Evolutionary conservation across 2,888 invertebrate species (phyloP), one percentile per base, ranked within the genome.

Genomic region (Euzophera pinguis): DNA sequence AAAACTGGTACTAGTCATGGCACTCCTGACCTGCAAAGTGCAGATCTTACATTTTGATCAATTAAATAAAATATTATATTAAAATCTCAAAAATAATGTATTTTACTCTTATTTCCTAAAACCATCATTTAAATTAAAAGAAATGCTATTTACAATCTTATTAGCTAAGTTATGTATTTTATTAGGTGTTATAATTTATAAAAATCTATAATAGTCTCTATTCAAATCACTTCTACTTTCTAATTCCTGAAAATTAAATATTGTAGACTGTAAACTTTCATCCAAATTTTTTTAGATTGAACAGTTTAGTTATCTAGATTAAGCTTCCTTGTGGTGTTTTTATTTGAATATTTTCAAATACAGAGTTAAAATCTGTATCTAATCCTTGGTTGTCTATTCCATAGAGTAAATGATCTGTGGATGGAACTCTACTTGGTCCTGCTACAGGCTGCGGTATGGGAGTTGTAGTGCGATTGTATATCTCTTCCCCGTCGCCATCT

Each of bases 291-390:
- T 22, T 22, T 3, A 22, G 22, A 22, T 2, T 22, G 22, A 22
- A 22, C 8, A 22, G 17, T n/a, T 13, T 43, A 22, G 32, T 10
- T 42, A 10, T 22, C 14, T 73, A 86, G 56, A 89, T 89, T 54
- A 90, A 73, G 72, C 89, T 87, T 55, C 71, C 65, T 55, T 75
- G 70, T 64, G 85, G 84, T 61, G 85, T 78, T 66, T 91, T 91
- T 59, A 91, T 92, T 71, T 92, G 91, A 71, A 93, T 92, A 66
- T 92, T 91, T 67, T 91, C 91, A 69, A 93, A 92, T 0, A 92
- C 92, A 55, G 91, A 91, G 69, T 92, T 92, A 62, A 93, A 93
- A 66, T 93, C 92, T 5, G 92, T 91, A 52, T 93, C 93, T 60
- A 93, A 74, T 32, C 91, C 92, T 60, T 90, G 85, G 65, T 92